Conservation (phyloP, 2,888 invertebrate species). For the Tridacna crocea region DNA sequence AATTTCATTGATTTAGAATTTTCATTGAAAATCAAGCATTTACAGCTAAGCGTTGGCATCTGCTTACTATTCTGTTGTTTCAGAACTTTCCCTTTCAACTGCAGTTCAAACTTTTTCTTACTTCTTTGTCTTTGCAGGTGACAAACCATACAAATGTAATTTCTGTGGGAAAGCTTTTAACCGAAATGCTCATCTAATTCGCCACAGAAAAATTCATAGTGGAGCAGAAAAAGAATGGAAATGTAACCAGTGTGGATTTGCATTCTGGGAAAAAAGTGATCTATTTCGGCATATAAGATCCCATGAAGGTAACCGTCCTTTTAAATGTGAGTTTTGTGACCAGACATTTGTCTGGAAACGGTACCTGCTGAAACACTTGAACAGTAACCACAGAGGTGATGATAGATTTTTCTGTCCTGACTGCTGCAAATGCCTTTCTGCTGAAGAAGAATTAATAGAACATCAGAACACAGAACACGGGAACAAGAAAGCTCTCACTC, state of each 20-base stretch:
- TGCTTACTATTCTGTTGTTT: too few species aligned
- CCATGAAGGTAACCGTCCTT: conserved; percentile 60
- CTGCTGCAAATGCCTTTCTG: conserved; percentile 37
- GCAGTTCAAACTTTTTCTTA: too few species aligned
- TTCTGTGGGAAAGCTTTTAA: conserved; percentile 63
- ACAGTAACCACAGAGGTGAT: conserved; percentile 50
- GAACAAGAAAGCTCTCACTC: conserved; percentile 49
- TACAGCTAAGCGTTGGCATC: too few species aligned
- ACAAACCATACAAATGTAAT: conserved; percentile 61
- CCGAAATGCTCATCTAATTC: conserved; percentile 58
- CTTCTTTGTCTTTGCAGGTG: conserved; percentile 47
- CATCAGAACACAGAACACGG: conserved; percentile 45
- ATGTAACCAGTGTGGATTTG: conserved; percentile 59
- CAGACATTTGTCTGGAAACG: conserved; percentile 63
- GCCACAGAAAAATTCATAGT: conserved; percentile 61
- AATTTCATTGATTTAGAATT: too few species aligned
- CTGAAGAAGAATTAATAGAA: conserved; percentile 36
- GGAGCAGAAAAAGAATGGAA: conserved; percentile 57
- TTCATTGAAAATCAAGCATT: too few species aligned
- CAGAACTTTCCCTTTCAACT: too few species aligned
- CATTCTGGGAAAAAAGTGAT: conserved; percentile 63
- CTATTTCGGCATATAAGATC: conserved; percentile 56
- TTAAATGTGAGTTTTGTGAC: conserved; percentile 57
- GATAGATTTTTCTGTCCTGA: conserved; percentile 48
- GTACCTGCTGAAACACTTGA: conserved; percentile 57